A percentile compares a stretch with the other conserved stretches of the same genome.
phyloP scores from a whole-genome alignment of 2,797 vertebrate genomes.

The Melanotaenia boesemani region DNA sequence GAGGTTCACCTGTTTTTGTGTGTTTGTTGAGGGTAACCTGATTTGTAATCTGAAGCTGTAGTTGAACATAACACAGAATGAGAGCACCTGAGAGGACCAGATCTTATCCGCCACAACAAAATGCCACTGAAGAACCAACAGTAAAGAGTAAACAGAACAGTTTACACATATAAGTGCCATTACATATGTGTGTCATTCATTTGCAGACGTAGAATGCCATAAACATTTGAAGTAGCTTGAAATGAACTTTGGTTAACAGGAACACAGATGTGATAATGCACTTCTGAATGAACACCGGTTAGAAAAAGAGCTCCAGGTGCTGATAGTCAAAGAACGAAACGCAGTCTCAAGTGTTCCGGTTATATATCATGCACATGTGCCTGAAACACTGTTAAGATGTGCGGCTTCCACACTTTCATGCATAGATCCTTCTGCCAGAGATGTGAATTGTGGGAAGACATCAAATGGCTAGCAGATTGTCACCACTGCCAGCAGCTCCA shows the following conservation, averaged over 20 bases:
- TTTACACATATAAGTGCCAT: conserved; percentile 4
- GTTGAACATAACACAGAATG: conserved; percentile 40
- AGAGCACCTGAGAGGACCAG: conserved; percentile 73
- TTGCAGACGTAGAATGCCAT: conserved; percentile 29
- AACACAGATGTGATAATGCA: conserved; percentile 58
- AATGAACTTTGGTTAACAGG: conserved; percentile 76
- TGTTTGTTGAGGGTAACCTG: conserved; percentile 43
- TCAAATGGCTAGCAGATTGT: conserved; percentile 75
- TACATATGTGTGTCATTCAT: conserved; percentile 17
- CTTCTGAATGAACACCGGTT: conserved; percentile 64
- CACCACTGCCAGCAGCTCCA: conserved; percentile 65
- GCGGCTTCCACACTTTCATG: conserved; percentile 59
- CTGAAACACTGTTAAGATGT: conserved; percentile 62
- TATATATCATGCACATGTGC: conserved; percentile 72
- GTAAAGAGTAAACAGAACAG: conserved; percentile 16
- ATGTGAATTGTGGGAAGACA: conserved; percentile 76
- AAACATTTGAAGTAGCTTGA: conserved; percentile 39
- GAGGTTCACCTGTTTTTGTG: conserved; percentile 64
- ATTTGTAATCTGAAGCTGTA: conserved; percentile 43
- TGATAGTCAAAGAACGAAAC: conserved; percentile 51
- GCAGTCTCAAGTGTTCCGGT: conserved; percentile 47
- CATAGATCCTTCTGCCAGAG: conserved; percentile 65
- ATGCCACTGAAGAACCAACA: conserved; percentile 29
- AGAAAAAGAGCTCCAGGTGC: conserved; percentile 53
- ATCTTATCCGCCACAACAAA: conserved; percentile 37